These are phyloP conservation scores for Lutraria lutraria DNA, from an alignment of 2,888 invertebrate species.

Conservation along the genomic window DNA sequence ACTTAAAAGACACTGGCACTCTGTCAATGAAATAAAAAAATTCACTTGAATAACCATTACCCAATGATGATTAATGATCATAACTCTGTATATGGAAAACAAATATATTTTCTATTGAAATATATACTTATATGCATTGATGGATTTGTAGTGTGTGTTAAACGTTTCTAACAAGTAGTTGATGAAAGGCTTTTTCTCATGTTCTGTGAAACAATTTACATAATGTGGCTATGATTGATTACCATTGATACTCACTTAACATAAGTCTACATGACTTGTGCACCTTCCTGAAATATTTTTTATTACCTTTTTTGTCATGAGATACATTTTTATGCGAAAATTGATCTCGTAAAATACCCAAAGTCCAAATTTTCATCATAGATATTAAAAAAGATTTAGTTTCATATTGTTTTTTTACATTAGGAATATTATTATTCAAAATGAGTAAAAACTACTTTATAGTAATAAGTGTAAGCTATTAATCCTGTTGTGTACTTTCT, in stretches of 20 bases:
- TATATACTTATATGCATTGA: not conserved
- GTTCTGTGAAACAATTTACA: not conserved
- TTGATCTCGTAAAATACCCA: not conserved
- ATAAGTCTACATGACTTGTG: not conserved
- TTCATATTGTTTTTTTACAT: too few relatives aligned
- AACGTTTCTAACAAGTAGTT: not conserved
- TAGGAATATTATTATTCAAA: too few relatives aligned
- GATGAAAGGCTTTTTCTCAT: not conserved
- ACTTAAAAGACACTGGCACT: not conserved
- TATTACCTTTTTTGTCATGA: not conserved
- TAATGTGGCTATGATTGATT: not conserved
- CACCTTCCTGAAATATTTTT: not conserved
- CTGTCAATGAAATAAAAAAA: not conserved
- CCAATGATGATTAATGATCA: not conserved
- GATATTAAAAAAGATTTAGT: too few relatives aligned
- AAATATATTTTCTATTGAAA: conserved; percentile 1
- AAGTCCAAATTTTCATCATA: too few relatives aligned
- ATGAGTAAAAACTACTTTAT: too few relatives aligned
- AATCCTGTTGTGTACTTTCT: not conserved
- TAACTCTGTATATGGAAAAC: not conserved
- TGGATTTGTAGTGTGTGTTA: not conserved
- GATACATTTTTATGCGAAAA: not conserved
- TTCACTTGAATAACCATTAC: not conserved
- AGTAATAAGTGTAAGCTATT: not conserved
- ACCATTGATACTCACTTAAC: not conserved